Evolutionary conservation across 2,888 invertebrate species (phyloP), one percentile per base, ranked within the genome.

Genomic region (Lepidochrysops patricia): DNA sequence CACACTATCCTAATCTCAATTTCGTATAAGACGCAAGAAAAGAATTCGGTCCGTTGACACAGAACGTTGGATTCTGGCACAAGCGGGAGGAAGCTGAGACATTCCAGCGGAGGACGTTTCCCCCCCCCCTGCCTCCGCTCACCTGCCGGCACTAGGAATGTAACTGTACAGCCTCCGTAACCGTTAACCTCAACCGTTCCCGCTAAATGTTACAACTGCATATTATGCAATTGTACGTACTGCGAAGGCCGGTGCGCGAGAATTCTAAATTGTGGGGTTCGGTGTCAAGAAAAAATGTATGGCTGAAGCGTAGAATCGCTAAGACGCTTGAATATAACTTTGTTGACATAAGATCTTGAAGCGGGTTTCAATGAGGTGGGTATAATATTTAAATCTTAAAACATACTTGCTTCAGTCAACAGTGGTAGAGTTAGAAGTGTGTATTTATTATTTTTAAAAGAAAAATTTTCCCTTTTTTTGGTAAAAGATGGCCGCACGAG

Each of bases 131-230:
- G n/a, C n/a, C n/a, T n/a, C n/a, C n/a, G n/a, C n/a, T n/a, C 78
- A 75, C 75, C 75, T 73, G 76, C 76, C 68, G 70, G 67, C 82
- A 75, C 82, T 80, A 84, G 84, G 87, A 85, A 85, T 85, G 85
- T 84, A 84, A 86, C 85, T 80, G 79, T 77, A 79, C 81, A 81
- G 80, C 80, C 82, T 84, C 80, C 80, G 75, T 75, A 76, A 77
- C 83, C 82, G 82, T 80, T 84, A 83, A 77, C 71, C 74, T 72
- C 73, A 76, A 79, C 81, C 74, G 77, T 80, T 79, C 76, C 75
- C 74, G 72, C 73, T 70, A 74, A 76, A 77, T 77, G 76, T 73
- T 69, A 72, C 70, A 70, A 66, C 67, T 68, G 70, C 67, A 66
- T 70, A 70, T 76, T 77, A 74, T 70, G 73, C 73, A 74, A 76